Percentiles rank a stretch among this genome's conserved stretches.
Conservation (phyloP, 2,888 invertebrate species). For the Eristalinus aeneus region DNA sequence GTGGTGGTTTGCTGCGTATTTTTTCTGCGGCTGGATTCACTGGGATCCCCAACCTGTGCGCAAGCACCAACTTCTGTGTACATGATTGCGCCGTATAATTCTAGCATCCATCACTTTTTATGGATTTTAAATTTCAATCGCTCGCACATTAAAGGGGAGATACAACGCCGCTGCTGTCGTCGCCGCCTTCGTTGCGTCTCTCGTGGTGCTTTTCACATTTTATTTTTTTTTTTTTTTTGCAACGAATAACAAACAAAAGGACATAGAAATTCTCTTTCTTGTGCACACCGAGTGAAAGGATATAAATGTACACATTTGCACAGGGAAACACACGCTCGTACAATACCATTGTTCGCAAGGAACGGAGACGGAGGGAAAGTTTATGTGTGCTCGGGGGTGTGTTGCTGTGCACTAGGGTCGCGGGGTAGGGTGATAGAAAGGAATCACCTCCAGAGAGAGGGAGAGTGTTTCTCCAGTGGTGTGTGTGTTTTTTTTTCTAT, state of each 20-base stretch:
- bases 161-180: slow-evolving; percentile 38
- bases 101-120: slow-evolving; percentile 64
- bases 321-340: slow-evolving; percentile 40
- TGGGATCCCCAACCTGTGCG: neutral
- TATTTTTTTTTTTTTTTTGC: slow-evolving; percentile 32
- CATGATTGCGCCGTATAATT: slow-evolving; percentile 48
- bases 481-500: neutral
- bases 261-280: slow-evolving; percentile 48
- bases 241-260: slow-evolving; percentile 59
- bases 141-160: slow-evolving; percentile 59
- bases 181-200: neutral
- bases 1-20: neutral
- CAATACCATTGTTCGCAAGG: slow-evolving; percentile 53
- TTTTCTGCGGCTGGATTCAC: neutral
- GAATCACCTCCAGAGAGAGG: slow-evolving; percentile 22
- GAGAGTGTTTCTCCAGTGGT: slow-evolving; percentile 39
- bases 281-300: slow-evolving; percentile 61
- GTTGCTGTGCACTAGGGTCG: neutral
- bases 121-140: slow-evolving; percentile 69
- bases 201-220: neutral
- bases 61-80: slow-evolving; percentile 37
- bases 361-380: slow-evolving; percentile 27
- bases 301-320: slow-evolving; percentile 62
- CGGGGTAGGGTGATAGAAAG: neutral
- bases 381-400: neutral